A percentile compares a stretch with the other conserved stretches of the same genome.
Conservation (phyloP, 1,140 invertebrate species). For the Drosophila takahashii region DNA sequence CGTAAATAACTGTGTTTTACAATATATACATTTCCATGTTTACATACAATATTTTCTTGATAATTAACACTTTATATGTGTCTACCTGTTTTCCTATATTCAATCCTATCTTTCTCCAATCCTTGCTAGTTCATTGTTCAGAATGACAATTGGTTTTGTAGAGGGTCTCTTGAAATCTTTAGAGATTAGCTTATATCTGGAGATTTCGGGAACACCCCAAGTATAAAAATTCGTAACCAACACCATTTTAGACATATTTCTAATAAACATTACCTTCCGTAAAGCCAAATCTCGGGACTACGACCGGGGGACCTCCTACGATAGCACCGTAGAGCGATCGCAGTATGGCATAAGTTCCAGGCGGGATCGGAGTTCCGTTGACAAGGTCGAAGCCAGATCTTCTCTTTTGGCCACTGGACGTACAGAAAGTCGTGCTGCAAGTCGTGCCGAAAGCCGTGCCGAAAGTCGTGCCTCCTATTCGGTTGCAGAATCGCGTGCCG, state of each 20-base stretch:
- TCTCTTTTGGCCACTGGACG: conserved; percentile 59
- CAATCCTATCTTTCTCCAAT: conserved; percentile 27
- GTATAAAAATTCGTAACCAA: neutral
- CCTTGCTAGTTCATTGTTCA: conserved; percentile 26
- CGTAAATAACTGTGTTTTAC: conserved; percentile 49
- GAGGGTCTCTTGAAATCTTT: neutral
- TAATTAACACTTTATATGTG: conserved; percentile 30
- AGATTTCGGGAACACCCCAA: neutral
- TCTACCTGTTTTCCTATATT: conserved; percentile 30
- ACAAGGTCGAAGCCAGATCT: conserved; percentile 62
- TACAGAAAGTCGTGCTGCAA: conserved; percentile 65
- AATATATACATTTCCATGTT: conserved; percentile 32
- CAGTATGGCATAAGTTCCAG: conserved; percentile 68
- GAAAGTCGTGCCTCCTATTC: conserved; percentile 68
- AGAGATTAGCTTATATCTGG: neutral
- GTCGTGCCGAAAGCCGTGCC: conserved; percentile 66
- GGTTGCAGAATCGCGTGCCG: conserved; percentile 58
- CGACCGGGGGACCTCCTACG: conserved; percentile 74
- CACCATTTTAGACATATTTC: neutral
- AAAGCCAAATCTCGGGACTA: conserved; percentile 64
- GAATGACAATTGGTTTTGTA: conserved; percentile 8
- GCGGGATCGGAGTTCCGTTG: conserved; percentile 61
- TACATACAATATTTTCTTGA: conserved; percentile 19
- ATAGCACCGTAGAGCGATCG: conserved; percentile 58
- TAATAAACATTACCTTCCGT: neutral